Evolutionary conservation across 2,113 vertebrate species (phyloP).

Genomic region (Limanda limanda): DNA sequence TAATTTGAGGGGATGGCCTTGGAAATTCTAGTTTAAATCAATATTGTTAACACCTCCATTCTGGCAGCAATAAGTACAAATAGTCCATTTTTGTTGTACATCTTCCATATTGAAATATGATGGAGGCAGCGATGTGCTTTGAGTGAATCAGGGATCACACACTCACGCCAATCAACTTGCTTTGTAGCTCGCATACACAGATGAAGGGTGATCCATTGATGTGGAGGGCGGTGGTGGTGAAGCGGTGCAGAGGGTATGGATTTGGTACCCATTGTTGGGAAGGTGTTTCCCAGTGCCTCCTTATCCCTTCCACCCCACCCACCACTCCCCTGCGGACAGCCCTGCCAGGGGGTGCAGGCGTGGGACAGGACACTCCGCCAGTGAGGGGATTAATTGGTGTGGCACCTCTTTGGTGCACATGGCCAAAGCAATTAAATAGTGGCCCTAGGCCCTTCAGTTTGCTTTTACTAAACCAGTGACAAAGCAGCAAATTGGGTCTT

Average conservation of each 20-base stretch:
- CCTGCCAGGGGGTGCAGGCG: constrained; percentile 59
- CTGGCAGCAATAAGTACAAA: too few relatives aligned
- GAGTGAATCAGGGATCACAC: constrained; percentile 4
- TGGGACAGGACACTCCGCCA: constrained; percentile 56
- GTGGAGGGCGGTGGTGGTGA: constrained; percentile 21
- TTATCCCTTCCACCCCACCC: constrained; percentile 42
- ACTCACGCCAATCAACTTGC: constrained; percentile 19
- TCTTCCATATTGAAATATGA: not conserved
- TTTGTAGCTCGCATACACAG: constrained; percentile 21
- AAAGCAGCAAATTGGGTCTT: constrained; percentile 66
- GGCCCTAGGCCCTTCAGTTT: constrained; percentile 72
- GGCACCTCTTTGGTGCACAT: constrained; percentile 74
- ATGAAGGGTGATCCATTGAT: constrained; percentile 62
- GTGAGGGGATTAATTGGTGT: constrained; percentile 79
- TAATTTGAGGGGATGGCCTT: too few relatives aligned
- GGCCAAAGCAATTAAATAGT: constrained; percentile 81
- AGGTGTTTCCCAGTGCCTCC: constrained; percentile 40
- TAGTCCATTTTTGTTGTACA: too few relatives aligned
- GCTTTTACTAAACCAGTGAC: constrained; percentile 69
- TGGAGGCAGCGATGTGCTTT: not conserved
- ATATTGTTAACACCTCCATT: too few relatives aligned
- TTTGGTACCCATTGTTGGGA: constrained; percentile 59
- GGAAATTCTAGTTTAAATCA: too few relatives aligned
- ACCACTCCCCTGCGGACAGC: constrained; percentile 56
- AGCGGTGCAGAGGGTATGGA: constrained; percentile 44